Conservation (phyloP, 2,888 invertebrate species). For the Pantelozetes paolii region DNA sequence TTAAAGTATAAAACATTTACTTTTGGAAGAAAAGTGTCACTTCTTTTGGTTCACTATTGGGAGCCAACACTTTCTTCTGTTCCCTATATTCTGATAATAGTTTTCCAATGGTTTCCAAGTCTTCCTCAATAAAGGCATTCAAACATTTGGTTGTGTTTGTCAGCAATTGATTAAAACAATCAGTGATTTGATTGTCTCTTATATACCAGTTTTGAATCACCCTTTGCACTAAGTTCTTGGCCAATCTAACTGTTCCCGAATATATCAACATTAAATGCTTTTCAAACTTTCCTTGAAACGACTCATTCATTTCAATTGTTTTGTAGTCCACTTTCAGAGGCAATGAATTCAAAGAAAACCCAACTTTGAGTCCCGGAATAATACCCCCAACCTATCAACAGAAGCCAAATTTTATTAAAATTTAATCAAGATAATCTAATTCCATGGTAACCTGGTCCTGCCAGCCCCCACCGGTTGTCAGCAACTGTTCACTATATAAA, state of each 20-base stretch:
- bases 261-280: slow-evolving; percentile 56
- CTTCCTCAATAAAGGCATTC: slow-evolving; percentile 50
- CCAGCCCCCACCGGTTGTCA: slow-evolving; percentile 60
- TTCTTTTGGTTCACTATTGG: slow-evolving; percentile 53
- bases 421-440: background rate
- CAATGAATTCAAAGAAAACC: slow-evolving; percentile 51
- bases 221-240: slow-evolving; percentile 58
- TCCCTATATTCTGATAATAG: slow-evolving; percentile 53
- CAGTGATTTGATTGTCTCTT: slow-evolving; percentile 52
- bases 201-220: slow-evolving; percentile 56
- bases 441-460: slow-evolving; percentile 56
- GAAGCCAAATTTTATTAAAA: background rate
- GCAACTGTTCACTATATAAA: slow-evolving; percentile 56
- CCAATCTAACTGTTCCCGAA: slow-evolving; percentile 56
- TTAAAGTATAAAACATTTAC: background rate
- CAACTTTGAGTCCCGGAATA: slow-evolving; percentile 54
- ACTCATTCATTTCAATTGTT: slow-evolving; percentile 49
- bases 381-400: slow-evolving; percentile 53
- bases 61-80: slow-evolving; percentile 54
- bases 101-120: slow-evolving; percentile 51
- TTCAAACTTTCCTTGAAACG: slow-evolving; percentile 51
- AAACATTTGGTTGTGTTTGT: slow-evolving; percentile 48
- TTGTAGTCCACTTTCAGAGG: slow-evolving; percentile 52
- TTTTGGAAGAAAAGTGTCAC: slow-evolving; percentile 48
- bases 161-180: slow-evolving; percentile 52